These are phyloP conservation scores for Epiblema foenella DNA, from an alignment of 2,888 invertebrate genomes.

Conservation along the genomic window DNA sequence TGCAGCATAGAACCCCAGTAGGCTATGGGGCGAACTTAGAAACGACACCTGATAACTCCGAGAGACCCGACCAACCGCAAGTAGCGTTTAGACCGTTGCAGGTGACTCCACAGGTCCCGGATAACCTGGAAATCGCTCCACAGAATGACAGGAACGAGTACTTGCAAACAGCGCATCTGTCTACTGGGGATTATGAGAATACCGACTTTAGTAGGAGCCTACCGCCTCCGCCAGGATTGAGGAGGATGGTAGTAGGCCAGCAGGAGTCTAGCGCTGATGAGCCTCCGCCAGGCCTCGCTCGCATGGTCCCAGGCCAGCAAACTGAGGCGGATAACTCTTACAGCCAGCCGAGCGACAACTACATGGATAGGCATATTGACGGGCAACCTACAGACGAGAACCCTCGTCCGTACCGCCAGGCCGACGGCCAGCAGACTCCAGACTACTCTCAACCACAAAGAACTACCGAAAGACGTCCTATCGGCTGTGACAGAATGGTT, in stretches of 20 bases:
- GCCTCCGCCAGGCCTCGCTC: constrained; percentile 81
- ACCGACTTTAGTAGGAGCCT: constrained; percentile 75
- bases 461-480: constrained; percentile 73
- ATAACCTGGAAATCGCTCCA: constrained; percentile 86
- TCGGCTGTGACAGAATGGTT: constrained; percentile 86
- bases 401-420: constrained; percentile 72
- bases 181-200: constrained; percentile 82
- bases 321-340: constrained; percentile 71
- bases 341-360: constrained; percentile 69
- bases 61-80: constrained; percentile 84
- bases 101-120: constrained; percentile 70
- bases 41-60: constrained; percentile 88
- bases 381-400: constrained; percentile 71
- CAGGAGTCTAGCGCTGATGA: constrained; percentile 83
- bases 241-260: constrained; percentile 88
- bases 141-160: constrained; percentile 90
- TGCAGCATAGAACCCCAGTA: constrained; percentile 67
- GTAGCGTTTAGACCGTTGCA: constrained; percentile 59
- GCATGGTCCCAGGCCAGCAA: constrained; percentile 83
- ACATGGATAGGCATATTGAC: constrained; percentile 76
- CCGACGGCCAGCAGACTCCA: constrained; percentile 74
- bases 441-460: constrained; percentile 66
- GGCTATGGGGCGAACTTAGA: constrained; percentile 86
- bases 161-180: constrained; percentile 90
- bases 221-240: constrained; percentile 86